Base-by-base conservation (phyloP, 2,797 vertebrate genomes). In the Craterocephalus amniculus region DNA sequence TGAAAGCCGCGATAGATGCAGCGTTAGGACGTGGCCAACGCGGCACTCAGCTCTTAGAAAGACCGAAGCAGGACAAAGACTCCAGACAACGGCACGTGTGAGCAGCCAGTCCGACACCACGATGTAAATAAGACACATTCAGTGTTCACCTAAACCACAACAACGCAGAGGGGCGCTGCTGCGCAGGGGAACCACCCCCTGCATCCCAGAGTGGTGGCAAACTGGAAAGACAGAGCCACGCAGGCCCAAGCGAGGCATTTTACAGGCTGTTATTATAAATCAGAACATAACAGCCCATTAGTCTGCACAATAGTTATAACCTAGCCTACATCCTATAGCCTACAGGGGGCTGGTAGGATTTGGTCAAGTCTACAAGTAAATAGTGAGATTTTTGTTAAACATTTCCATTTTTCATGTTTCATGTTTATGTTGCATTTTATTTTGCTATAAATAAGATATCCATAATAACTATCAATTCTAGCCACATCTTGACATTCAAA, bases 21-120 rank as follows among this genome's bases (percentile, higher is more conserved):
- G 2, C 38, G 64, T 58, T 31, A 36, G 72, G 49, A 81, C 29
- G 66, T 8, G 58, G 51, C 40, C 63, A 64, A 86, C 58, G 72
- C 72, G 54, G 35, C 73, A 54, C 66, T 62, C 68, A 64, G 81
- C 66, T 80, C 58, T 74, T 69, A 1, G 69, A 45, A 48, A 78
- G 82, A 70, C 81, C 64, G 83, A 60, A 63, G 67, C 79, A 67
- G 76, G 83, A 92, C 88, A 91, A 92, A 92, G 90, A 72, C 72
- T 49, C 60, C 57, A 60, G 72, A 67, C 66, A 27, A 65, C 24
- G 62, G 67, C 86, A 90, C 86, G 80, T 85, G 90, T 74, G 83
- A 65, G 71, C 81, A 60, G 72, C 67, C 73, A 63, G 56, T 65
- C 63, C 60, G 26, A 78, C 80, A 72, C 70, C 70, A 77, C 83